These are phyloP conservation scores for Osmerus eperlanus DNA, from an alignment of 2,113 vertebrate genomes.

Conservation along the genomic window DNA sequence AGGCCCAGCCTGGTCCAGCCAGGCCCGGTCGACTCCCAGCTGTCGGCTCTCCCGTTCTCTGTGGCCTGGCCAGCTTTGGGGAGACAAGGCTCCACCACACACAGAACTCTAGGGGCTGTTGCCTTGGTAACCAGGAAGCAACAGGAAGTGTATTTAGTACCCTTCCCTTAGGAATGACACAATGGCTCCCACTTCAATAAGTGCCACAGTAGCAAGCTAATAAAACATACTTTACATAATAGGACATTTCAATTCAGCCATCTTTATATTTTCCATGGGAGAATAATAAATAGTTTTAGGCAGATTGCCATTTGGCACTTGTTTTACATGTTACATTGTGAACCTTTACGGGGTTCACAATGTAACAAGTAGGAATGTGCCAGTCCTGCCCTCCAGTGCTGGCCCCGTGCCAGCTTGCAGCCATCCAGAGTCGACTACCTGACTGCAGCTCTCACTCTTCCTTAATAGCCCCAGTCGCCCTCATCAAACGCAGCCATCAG, in stretches of 20 bases:
- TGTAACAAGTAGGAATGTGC: constrained; percentile 18
- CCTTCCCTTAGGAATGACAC: not conserved
- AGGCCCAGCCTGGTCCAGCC: too few species aligned
- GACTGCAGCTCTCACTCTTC: constrained; percentile 42
- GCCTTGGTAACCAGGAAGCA: constrained; percentile 55
- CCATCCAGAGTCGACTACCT: constrained; percentile 61
- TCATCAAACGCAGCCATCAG: constrained; percentile 6
- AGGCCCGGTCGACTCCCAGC: too few species aligned
- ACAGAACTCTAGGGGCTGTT: constrained; percentile 49
- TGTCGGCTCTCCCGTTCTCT: constrained; percentile 45
- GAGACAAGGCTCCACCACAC: constrained; percentile 12
- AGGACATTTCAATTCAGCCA: too few species aligned
- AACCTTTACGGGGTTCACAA: too few species aligned
- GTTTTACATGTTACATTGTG: too few species aligned
- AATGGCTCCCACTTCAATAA: too few species aligned
- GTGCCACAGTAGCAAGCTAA: not conserved
- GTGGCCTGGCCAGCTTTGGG: not conserved
- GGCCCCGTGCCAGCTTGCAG: constrained; percentile 48
- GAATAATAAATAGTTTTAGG: too few species aligned
- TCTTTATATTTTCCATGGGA: too few species aligned
- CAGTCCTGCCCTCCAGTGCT: constrained; percentile 30
- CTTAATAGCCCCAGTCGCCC: constrained; percentile 40
- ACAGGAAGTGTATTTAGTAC: constrained; percentile 52
- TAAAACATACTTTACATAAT: too few species aligned
- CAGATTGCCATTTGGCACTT: too few species aligned